Conservation (phyloP, 1,140 invertebrate species). For the Subanguina moxae region DNA sequence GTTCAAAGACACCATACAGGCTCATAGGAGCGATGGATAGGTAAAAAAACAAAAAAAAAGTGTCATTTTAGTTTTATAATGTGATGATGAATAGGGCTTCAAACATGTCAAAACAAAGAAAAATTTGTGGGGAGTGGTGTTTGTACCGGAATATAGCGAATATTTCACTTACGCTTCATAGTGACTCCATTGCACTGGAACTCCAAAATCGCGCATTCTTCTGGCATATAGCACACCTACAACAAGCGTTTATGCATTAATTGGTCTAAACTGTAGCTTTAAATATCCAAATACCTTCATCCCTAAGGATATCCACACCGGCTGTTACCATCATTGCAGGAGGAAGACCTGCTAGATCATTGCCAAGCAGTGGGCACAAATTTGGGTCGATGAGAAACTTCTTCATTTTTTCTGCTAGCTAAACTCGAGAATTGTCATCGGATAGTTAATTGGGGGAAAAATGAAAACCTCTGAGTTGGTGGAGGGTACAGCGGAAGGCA, state of each 20-base stretch:
- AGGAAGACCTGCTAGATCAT: slow-evolving; percentile 32
- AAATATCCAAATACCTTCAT: slow-evolving; percentile 33
- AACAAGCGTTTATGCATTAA: too few relatives aligned
- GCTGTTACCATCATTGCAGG: slow-evolving; percentile 39
- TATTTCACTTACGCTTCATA: background rate
- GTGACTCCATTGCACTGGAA: slow-evolving; percentile 21
- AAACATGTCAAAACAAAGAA: too few relatives aligned
- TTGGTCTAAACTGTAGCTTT: too few relatives aligned
- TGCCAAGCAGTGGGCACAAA: slow-evolving; percentile 40
- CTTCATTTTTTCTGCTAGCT: slow-evolving; percentile 31
- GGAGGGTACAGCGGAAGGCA: background rate
- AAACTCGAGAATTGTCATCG: background rate
- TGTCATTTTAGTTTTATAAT: too few relatives aligned
- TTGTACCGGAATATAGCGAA: too few relatives aligned
- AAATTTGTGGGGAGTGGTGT: too few relatives aligned
- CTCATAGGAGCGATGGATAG: too few relatives aligned
- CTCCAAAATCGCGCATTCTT: slow-evolving; percentile 20
- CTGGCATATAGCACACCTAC: slow-evolving; percentile 24
- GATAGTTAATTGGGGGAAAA: too few relatives aligned
- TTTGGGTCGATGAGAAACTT: slow-evolving; percentile 38
- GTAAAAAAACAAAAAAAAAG: too few relatives aligned
- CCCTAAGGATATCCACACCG: slow-evolving; percentile 43
- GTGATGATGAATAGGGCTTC: too few relatives aligned
- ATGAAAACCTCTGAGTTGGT: background rate
- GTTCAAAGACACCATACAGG: too few relatives aligned